Evolutionary conservation across 2,888 invertebrate genomes (phyloP).

Genomic region (Pteria penguin): DNA sequence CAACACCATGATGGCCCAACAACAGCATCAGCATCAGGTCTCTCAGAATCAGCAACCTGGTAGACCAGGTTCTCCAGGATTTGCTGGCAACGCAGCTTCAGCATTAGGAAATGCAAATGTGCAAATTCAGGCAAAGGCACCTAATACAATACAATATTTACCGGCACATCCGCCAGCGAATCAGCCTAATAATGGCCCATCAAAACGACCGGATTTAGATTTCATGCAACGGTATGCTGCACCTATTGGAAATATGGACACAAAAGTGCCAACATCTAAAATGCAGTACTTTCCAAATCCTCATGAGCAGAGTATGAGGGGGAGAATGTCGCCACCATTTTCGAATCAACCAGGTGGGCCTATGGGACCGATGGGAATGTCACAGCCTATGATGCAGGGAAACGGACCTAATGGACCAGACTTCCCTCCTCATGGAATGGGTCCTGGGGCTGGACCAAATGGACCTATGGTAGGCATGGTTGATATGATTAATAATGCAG

Average conservation of each 20-base stretch:
- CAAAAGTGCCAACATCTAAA: constrained; percentile 86
- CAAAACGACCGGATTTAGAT: constrained; percentile 67
- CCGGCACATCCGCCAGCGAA: constrained; percentile 93
- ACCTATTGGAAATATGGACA: constrained; percentile 87
- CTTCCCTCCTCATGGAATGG: constrained; percentile 52
- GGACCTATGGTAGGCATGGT: constrained; percentile 52
- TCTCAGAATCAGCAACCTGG: constrained; percentile 51
- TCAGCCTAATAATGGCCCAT: constrained; percentile 56
- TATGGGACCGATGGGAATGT: constrained; percentile 52
- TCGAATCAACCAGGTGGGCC: constrained; percentile 46
- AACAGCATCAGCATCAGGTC: constrained; percentile 24
- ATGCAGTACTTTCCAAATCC: constrained; percentile 85
- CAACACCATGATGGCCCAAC: constrained; percentile 25
- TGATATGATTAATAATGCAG: constrained; percentile 52
- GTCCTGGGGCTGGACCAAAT: constrained; percentile 45
- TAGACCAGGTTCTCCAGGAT: constrained; percentile 57
- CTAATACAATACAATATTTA: constrained; percentile 98
- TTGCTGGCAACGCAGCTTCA: constrained; percentile 64
- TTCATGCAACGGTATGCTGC: constrained; percentile 92
- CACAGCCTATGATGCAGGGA: constrained; percentile 48
- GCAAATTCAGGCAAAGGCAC: constrained; percentile 96
- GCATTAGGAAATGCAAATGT: constrained; percentile 86
- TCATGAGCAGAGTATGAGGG: constrained; percentile 46
- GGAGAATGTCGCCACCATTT: constrained; percentile 51
- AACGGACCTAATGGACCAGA: constrained; percentile 39